These are phyloP conservation scores for Sciurus carolinensis DNA, from an alignment of 2,797 vertebrate genomes.

Conservation along the genomic window DNA sequence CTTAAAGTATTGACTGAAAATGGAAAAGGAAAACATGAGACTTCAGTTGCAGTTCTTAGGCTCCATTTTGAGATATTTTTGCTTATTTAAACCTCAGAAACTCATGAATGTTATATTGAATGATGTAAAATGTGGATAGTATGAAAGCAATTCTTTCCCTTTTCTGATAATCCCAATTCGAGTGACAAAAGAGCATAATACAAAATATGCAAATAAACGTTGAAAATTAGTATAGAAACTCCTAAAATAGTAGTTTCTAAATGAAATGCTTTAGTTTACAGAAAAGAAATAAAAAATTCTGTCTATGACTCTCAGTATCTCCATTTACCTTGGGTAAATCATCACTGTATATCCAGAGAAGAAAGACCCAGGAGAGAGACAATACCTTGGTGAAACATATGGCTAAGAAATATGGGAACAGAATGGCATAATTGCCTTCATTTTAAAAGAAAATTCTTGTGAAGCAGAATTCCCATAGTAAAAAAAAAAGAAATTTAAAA, in stretches of 20 bases:
- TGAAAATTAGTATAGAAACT: slow-evolving; percentile 49
- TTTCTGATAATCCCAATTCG: slow-evolving; percentile 18
- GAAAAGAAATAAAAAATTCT: slow-evolving; percentile 25
- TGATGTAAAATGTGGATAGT: background rate
- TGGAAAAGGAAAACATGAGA: background rate
- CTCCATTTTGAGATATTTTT: background rate
- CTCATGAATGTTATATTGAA: slow-evolving; percentile 7
- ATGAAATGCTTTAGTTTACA: slow-evolving; percentile 26
- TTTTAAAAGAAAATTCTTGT: slow-evolving; percentile 67
- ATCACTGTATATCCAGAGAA: slow-evolving; percentile 40
- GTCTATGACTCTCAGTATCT: background rate
- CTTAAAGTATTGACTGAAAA: slow-evolving; percentile 42
- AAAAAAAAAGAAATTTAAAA: slow-evolving; percentile 56
- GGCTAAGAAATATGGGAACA: slow-evolving; percentile 55
- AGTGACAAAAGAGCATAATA: slow-evolving; percentile 47
- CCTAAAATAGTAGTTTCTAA: slow-evolving; percentile 58
- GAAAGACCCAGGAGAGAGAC: slow-evolving; percentile 58
- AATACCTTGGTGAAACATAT: slow-evolving; percentile 47
- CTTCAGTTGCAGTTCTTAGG: background rate
- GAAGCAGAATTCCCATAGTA: slow-evolving; percentile 54
- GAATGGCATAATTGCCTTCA: slow-evolving; percentile 56
- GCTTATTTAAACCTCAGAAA: slow-evolving; percentile 45
- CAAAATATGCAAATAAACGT: slow-evolving; percentile 62
- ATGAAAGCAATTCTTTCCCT: slow-evolving; percentile 48
- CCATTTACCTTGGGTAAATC: slow-evolving; percentile 56